Conservation (phyloP, 2,888 invertebrate genomes). For the Acronicta alni region DNA sequence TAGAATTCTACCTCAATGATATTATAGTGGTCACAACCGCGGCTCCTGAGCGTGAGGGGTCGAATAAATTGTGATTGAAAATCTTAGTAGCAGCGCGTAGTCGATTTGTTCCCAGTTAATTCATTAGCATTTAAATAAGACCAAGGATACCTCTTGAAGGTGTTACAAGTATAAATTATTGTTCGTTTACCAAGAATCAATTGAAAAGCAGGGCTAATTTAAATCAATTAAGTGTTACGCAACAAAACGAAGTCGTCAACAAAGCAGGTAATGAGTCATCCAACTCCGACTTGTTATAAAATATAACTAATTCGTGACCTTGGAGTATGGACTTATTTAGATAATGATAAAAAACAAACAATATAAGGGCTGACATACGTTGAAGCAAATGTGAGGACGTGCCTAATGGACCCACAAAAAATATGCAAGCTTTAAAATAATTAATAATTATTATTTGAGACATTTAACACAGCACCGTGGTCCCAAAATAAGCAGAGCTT, state of each 20-base stretch:
- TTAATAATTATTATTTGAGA: too few species aligned
- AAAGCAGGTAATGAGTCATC: conserved; percentile 32
- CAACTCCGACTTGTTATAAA: conserved; percentile 21
- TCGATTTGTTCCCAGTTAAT: too few species aligned
- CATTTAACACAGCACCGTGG: too few species aligned
- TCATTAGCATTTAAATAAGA: too few species aligned
- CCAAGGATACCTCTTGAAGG: not conserved
- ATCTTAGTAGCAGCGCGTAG: too few species aligned
- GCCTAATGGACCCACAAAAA: too few species aligned
- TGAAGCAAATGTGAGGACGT: not conserved
- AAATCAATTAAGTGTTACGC: conserved; percentile 33
- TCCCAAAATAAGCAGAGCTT: too few species aligned
- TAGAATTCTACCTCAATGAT: too few species aligned
- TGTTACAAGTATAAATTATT: not conserved
- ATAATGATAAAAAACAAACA: conserved; percentile 26
- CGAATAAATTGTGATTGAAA: too few species aligned
- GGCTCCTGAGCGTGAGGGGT: too few species aligned
- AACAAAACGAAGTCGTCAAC: conserved; percentile 28
- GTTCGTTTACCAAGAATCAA: not conserved
- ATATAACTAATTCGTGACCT: conserved; percentile 33
- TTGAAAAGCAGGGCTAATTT: conserved; percentile 14
- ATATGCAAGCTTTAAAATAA: too few species aligned
- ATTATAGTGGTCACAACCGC: too few species aligned
- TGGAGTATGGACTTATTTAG: conserved; percentile 34
- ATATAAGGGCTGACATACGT: not conserved